Evolutionary conservation across 2,113 vertebrate genomes (phyloP).

Genomic region (Rhagologus leucostigma): DNA sequence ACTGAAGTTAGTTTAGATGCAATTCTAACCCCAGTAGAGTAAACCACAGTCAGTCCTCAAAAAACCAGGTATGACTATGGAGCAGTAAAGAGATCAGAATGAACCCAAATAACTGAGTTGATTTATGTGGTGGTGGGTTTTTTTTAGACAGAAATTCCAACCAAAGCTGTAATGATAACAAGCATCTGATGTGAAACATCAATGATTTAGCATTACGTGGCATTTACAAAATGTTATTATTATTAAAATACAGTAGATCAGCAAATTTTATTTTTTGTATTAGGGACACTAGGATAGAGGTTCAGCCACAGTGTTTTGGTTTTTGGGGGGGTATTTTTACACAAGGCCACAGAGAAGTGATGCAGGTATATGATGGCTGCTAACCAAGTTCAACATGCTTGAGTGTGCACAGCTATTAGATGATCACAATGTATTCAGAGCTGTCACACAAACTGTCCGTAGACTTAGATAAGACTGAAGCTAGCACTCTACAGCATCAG

Average conservation of each 20-base stretch:
- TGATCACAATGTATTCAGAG: neutral
- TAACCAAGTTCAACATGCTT: neutral
- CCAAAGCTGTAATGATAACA: neutral
- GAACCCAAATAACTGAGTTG: neutral
- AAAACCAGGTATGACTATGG: neutral
- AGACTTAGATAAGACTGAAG: neutral
- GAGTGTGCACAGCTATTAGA: neutral
- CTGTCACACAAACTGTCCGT: neutral
- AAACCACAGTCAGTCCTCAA: neutral
- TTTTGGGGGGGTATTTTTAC: neutral
- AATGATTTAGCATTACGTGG: neutral
- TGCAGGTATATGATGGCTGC: neutral
- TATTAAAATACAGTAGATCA: neutral
- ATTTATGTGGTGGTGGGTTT: neutral
- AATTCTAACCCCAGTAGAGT: neutral
- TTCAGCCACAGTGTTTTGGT: neutral
- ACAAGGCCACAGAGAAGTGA: neutral
- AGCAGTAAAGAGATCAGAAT: neutral
- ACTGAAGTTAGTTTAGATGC: slow-evolving; percentile 16
- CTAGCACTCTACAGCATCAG: neutral
- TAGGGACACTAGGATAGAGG: neutral
- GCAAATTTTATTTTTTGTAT: neutral
- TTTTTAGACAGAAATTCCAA: neutral
- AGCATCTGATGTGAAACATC: neutral
- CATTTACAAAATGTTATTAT: neutral